These are phyloP conservation scores for Saccostrea echinata DNA, from an alignment of 1,140 invertebrate genomes.

Conservation along the genomic window DNA sequence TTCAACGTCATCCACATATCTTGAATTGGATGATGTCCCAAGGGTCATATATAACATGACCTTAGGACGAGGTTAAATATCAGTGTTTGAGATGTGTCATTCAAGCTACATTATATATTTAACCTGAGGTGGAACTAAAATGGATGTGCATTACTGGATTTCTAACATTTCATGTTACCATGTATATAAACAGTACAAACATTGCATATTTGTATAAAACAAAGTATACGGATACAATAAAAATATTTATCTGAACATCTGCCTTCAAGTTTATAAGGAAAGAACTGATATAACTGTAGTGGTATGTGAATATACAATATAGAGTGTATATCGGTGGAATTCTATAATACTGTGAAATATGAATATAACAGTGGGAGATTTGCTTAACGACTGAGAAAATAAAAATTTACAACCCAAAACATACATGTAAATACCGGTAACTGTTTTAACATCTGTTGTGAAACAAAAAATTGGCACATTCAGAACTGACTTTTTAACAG, in stretches of 20 bases:
- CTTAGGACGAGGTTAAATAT: too few species aligned
- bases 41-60: too few species aligned
- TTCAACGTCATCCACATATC: too few species aligned
- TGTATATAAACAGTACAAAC: not conserved
- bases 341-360: not conserved
- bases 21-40: too few species aligned
- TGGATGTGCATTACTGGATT: not conserved
- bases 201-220: not conserved
- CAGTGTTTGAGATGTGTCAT: too few species aligned
- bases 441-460: not conserved
- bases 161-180: not conserved
- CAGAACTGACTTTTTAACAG: not conserved
- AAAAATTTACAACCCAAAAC: not conserved
- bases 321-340: not conserved
- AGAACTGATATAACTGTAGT: not conserved
- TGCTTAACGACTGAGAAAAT: not conserved
- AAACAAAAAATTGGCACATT: constrained; percentile 9
- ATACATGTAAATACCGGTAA: not conserved
- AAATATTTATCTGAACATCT: not conserved
- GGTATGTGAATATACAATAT: not conserved
- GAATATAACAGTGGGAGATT: not conserved
- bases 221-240: not conserved
- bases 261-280: not conserved
- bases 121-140: not conserved
- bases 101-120: not conserved